Conservation (phyloP, 2,888 invertebrate genomes). For the Thalpophila matura region DNA sequence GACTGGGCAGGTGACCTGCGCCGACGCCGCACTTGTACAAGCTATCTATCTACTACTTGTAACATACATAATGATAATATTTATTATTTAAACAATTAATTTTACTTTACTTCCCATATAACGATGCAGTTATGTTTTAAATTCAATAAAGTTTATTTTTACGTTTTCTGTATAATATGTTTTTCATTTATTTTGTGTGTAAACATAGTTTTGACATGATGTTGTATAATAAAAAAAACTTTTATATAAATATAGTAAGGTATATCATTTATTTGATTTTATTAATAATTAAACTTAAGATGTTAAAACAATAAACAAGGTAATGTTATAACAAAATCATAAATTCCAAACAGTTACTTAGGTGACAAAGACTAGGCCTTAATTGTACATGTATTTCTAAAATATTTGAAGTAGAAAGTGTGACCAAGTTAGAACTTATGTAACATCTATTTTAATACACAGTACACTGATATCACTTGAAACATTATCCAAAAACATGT, state of each 20-base stretch:
- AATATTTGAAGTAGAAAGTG: constrained; percentile 6
- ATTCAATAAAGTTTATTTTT: constrained; percentile 89
- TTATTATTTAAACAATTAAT: constrained; percentile 75
- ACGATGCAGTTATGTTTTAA: constrained; percentile 83
- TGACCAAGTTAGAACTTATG: constrained; percentile 7
- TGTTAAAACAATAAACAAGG: constrained; percentile 31
- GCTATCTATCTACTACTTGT: constrained; percentile 60
- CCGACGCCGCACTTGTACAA: constrained; percentile 61
- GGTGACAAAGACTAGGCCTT: constrained; percentile 35
- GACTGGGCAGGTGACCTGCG: constrained; percentile 60
- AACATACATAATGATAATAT: constrained; percentile 73
- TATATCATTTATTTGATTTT: constrained; percentile 55
- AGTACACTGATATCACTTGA: constrained; percentile 42
- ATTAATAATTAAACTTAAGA: constrained; percentile 39
- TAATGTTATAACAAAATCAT: constrained; percentile 35
- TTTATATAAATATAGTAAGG: constrained; percentile 56
- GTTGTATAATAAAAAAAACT: constrained; percentile 52
- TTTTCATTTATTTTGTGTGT: constrained; percentile 76
- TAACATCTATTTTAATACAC: constrained; percentile 14
- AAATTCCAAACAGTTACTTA: constrained; percentile 17
- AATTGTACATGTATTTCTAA: constrained; percentile 24
- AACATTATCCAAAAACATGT: constrained; percentile 21
- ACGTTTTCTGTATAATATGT: constrained; percentile 84
- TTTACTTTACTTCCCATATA: constrained; percentile 75
- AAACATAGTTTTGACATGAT: constrained; percentile 55